phyloP scores from a whole-genome alignment of 2,888 invertebrate species.

The Dasysyrphus albostriatus region DNA sequence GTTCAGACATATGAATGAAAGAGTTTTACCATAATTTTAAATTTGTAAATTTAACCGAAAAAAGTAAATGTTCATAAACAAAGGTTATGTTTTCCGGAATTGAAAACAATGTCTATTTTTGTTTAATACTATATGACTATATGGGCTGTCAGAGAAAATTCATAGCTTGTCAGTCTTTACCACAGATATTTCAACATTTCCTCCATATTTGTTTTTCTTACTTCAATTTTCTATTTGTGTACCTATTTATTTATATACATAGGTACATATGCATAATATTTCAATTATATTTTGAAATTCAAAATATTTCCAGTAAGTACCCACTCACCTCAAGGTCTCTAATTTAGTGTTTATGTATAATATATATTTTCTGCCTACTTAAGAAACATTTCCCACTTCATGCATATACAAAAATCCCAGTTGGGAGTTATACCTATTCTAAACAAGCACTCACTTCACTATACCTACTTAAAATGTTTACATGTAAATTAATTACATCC shows the following conservation, averaged over 20 bases:
- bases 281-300: conserved; percentile 12
- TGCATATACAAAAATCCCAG: conserved; percentile 1
- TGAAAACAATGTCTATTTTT: no score
- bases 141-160: not conserved
- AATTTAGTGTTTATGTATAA: not conserved
- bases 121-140: no score
- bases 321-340: conserved; percentile 10
- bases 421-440: not conserved
- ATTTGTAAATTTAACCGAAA: no score
- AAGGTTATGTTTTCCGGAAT: no score
- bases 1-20: no score
- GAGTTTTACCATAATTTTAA: no score
- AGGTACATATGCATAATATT: not conserved
- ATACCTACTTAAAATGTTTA: conserved; percentile 68
- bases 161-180: not conserved
- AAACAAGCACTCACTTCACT: conserved; percentile 46
- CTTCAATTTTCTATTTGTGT: not conserved
- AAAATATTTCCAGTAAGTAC: not conserved
- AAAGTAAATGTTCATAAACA: no score
- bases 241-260: not conserved
- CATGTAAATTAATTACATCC: conserved; percentile 69
- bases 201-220: not conserved
- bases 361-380: conserved; percentile 33
- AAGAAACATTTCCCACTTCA: conserved; percentile 25
- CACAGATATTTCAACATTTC: not conserved